Base-by-base conservation (phyloP, 2,888 invertebrate species). In the Neria commutata region DNA sequence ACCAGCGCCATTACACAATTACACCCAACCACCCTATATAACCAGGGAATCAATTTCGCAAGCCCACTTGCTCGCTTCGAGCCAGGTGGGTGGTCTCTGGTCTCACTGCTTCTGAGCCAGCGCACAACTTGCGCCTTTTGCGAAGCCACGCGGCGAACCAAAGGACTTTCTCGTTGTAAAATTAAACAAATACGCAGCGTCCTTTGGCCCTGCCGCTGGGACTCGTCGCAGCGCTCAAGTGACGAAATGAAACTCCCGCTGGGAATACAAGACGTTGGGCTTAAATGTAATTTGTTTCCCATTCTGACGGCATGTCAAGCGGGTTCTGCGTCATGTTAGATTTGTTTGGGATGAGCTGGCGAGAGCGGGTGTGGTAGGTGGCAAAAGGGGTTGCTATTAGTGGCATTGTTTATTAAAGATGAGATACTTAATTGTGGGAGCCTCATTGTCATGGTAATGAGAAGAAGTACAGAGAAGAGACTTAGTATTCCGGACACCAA, bases 171-270 rank as follows among this genome's bases (percentile, higher is more conserved):
- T 24, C 49, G 66, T 67, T 2, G 17, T 14, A 49, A 49, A 49
- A 16, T 19, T 29, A 33, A 49, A 33, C 16, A 26, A 19, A 29
- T 11, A 17, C 49, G 51, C 42, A 49, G 53, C 61, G 69, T 70
- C 72, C 71, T 70, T 71, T 71, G 70, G 65, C 64, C 70, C 62
- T 58, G 60, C 40, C 24, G 40, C 26, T 3, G 42, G 51, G 26
- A 25, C 11, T 16, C 26, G 25, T 6, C n/a, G 10, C 57, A 29
- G 19, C 19, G 40, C 58, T 67, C 67, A 65, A 68, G 71, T 69
- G 74, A 67, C 68, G 68, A 70, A 69, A 67, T 66, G 62, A 67
- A 72, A 67, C 67, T 64, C 71, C 73, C 72, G 67, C 67, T 63
- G 76, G 70, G 70, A 67, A 63, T 66, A 58, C 42, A 14, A 42